phyloP scores from a whole-genome alignment of 2,888 invertebrate species.

The Caenorhabditis sulstoni region DNA sequence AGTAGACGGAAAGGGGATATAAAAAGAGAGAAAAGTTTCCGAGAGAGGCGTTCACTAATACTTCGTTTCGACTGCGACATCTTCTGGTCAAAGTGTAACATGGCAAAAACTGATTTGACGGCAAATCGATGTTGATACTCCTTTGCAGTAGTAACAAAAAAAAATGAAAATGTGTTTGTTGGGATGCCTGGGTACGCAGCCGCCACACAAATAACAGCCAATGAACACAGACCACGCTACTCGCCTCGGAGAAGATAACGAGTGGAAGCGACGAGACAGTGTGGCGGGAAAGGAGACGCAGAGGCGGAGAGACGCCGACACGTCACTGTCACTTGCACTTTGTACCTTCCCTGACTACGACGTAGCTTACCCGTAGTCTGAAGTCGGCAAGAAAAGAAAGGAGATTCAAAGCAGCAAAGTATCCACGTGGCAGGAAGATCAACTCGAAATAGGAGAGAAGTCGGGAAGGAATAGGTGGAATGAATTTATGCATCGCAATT shows the following conservation, averaged over 20 bases:
- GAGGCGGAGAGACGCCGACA: not conserved
- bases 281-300: slow-evolving; percentile 15
- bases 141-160: slow-evolving; percentile 17
- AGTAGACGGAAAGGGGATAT: not conserved
- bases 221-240: slow-evolving; percentile 47
- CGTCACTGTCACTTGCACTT: slow-evolving; percentile 35
- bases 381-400: not conserved
- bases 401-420: slow-evolving; percentile 4
- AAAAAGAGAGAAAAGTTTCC: slow-evolving; percentile 7
- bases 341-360: slow-evolving; percentile 36
- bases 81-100: no score
- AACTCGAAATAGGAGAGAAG: not conserved
- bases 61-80: no score
- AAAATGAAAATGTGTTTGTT: slow-evolving; percentile 30
- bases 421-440: not conserved
- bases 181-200: slow-evolving; percentile 13
- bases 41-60: no score
- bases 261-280: slow-evolving; percentile 6
- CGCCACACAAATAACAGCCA: slow-evolving; percentile 46
- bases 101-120: not conserved
- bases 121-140: no score
- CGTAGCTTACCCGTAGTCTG: slow-evolving; percentile 39
- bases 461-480: not conserved
- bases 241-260: slow-evolving; percentile 43
- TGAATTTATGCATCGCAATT: slow-evolving; percentile 5